Percentiles rank a stretch among this genome's conserved stretches.
phyloP scores from a whole-genome alignment of 2,888 invertebrate species.

The Lasiommata megera region DNA sequence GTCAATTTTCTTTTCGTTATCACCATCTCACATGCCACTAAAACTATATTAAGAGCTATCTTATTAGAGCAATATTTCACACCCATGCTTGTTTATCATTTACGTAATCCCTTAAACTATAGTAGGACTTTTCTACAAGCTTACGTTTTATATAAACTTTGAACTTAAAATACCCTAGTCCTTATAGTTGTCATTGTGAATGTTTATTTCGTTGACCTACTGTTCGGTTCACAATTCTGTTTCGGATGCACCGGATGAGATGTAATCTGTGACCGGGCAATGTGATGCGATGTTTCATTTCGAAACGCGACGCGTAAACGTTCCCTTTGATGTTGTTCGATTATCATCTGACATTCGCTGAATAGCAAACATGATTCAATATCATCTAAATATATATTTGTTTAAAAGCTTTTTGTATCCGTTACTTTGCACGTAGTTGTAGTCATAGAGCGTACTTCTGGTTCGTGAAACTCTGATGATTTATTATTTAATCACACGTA shows the following conservation, averaged over 20 bases:
- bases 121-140: no score
- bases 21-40: no score
- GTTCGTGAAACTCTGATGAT: no score
- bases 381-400: conserved; percentile 41
- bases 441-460: no score
- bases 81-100: no score
- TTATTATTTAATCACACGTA: no score
- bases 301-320: conserved; percentile 55
- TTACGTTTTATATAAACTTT: no score
- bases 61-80: no score
- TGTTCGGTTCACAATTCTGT: conserved; percentile 29
- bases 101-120: no score
- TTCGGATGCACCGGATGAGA: conserved; percentile 50
- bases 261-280: conserved; percentile 43
- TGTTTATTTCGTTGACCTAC: conserved; percentile 27
- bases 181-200: conserved; percentile 5
- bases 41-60: no score
- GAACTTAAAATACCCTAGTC: not conserved
- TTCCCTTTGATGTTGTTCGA: conserved; percentile 57
- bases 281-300: conserved; percentile 48
- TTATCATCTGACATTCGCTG: conserved; percentile 54
- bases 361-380: conserved; percentile 40
- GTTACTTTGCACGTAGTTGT: not conserved
- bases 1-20: no score
- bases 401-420: conserved; percentile 14